Evolutionary conservation across 2,113 vertebrate genomes (phyloP).

Genomic region (Burhinus oedicnemus): DNA sequence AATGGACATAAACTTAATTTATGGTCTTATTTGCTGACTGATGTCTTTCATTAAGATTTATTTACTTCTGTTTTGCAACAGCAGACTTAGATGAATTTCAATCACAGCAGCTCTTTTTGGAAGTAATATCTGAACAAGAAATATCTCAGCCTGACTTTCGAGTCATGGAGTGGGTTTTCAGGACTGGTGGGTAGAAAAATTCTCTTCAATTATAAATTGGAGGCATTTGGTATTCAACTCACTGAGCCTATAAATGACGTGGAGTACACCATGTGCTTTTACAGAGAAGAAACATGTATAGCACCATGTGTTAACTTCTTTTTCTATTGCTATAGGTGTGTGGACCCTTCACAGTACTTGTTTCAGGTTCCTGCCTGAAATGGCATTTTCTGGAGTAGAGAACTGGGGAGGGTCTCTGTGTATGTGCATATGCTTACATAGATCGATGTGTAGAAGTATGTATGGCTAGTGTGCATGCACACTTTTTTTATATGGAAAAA

Average conservation of each 20-base stretch:
- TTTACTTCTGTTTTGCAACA: neutral
- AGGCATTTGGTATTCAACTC: neutral
- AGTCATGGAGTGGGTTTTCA: constrained; percentile 10
- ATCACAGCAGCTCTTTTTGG: neutral
- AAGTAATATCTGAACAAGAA: neutral
- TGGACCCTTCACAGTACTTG: neutral
- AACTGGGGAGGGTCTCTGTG: neutral
- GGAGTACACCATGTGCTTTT: neutral
- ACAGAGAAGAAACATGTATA: neutral
- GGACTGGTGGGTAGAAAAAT: neutral
- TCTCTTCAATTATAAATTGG: neutral
- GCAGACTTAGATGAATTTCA: neutral
- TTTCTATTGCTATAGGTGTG: accelerated
- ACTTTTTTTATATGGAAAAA: neutral
- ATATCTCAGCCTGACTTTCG: neutral
- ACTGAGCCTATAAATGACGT: neutral
- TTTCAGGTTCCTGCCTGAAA: neutral
- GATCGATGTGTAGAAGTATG: neutral
- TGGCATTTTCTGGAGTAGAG: neutral
- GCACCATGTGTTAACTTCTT: neutral
- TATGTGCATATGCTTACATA: accelerated
- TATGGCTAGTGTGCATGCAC: neutral
- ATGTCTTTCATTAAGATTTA: neutral
- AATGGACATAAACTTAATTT: neutral
- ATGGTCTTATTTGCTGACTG: neutral